Evolutionary conservation across 2,797 vertebrate genomes (phyloP).

Genomic region (Hipposideros larvatus): DNA sequence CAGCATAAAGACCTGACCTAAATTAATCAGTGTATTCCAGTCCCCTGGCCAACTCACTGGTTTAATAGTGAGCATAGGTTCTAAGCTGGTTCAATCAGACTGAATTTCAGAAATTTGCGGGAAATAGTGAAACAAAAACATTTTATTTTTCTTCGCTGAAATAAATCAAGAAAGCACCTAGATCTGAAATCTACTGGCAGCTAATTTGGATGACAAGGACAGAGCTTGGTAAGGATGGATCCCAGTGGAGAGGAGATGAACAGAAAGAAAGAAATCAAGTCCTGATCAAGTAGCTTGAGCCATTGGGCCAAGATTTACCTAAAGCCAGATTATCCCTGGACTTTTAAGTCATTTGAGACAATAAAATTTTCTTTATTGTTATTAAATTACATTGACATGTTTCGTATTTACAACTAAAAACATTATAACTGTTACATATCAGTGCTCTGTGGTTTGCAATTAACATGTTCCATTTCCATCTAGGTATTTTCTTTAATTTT

Average conservation of each 20-base stretch:
- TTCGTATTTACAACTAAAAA: background rate
- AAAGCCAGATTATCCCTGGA: background rate
- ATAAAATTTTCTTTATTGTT: background rate
- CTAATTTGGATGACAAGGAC: background rate
- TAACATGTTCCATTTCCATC: background rate
- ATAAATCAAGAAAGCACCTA: background rate
- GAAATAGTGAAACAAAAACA: background rate
- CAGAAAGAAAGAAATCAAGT: background rate
- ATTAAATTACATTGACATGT: background rate
- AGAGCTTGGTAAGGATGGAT: background rate
- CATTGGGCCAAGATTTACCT: background rate
- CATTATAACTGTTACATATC: background rate
- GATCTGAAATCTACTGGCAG: background rate
- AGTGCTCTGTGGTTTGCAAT: background rate
- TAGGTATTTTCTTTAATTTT: conserved; percentile 46
- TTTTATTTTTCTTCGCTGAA: background rate
- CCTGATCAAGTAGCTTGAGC: background rate
- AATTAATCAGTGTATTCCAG: background rate
- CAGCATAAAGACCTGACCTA: background rate
- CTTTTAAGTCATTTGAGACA: background rate
- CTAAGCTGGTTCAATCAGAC: background rate
- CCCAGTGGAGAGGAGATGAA: background rate
- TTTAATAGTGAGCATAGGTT: background rate
- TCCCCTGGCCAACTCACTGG: background rate
- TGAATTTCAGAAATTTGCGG: conserved; percentile 4